A percentile compares a stretch with the other conserved stretches of the same genome.
phyloP scores from a whole-genome alignment of 2,797 vertebrate genomes.

The Hybognathus amarus region DNA sequence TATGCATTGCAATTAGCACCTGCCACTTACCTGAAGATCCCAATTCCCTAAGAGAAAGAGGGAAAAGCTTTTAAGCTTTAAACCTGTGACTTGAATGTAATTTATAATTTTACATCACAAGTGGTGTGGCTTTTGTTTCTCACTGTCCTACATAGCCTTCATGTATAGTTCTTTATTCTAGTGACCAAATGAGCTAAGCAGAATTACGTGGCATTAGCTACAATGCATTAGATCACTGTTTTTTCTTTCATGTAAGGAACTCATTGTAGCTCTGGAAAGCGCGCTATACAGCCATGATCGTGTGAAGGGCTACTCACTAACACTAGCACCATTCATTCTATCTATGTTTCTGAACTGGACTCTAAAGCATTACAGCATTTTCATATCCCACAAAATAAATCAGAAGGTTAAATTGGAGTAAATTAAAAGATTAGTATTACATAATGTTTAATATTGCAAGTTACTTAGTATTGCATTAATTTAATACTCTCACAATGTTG shows the following conservation, averaged over 20 bases:
- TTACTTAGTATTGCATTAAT: not conserved
- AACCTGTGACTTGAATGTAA: not conserved
- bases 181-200: conserved; percentile 25
- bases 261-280: not conserved
- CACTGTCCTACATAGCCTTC: not conserved
- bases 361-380: not conserved
- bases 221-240: conserved; percentile 34
- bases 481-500: not conserved
- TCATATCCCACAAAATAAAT: not conserved
- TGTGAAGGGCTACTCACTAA: not conserved
- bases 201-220: conserved; percentile 2
- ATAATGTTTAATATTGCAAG: too few relatives aligned
- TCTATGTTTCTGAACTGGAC: not conserved
- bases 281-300: conserved; percentile 13
- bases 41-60: not conserved
- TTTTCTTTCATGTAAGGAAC: not conserved
- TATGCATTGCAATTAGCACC: not conserved
- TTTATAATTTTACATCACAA: not conserved
- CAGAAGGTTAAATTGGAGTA: not conserved
- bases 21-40: not conserved
- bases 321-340: not conserved
- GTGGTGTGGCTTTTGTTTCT: not conserved
- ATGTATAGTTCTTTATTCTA: conserved; percentile 29
- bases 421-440: not conserved
- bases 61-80: not conserved